phyloP scores from a whole-genome alignment of 2,113 vertebrate species.

The Calidris pygmaea region DNA sequence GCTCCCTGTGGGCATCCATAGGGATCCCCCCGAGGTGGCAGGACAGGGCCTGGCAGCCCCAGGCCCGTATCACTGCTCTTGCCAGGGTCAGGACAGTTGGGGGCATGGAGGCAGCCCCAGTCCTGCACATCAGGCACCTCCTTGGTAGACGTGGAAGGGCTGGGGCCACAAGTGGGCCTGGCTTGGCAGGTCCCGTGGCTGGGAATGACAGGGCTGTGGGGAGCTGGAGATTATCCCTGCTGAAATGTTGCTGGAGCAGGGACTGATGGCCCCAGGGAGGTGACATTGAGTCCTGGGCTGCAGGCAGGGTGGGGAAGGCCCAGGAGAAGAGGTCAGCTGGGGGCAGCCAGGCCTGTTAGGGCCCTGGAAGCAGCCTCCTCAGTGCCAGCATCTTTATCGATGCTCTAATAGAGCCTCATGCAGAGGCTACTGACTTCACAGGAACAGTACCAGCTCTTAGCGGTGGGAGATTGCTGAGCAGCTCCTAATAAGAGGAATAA shows the following conservation, averaged over 20 bases:
- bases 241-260: background rate
- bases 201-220: background rate
- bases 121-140: fast-evolving
- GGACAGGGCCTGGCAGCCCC: background rate
- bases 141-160: background rate
- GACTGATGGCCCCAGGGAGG: background rate
- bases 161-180: no score
- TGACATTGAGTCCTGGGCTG: no score
- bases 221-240: background rate
- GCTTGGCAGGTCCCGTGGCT: no score
- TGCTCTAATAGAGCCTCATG: background rate
- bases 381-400: background rate
- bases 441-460: background rate
- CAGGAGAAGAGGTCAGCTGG: background rate
- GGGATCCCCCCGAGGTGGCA: background rate
- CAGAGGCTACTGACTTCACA: background rate
- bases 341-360: background rate
- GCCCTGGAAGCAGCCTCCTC: background rate
- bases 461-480: background rate
- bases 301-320: fast-evolving
- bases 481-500: background rate
- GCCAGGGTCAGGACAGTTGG: background rate
- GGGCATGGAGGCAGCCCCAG: fast-evolving
- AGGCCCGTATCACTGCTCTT: no score
- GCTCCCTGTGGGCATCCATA: no score